Evolutionary conservation across 2,888 invertebrate genomes (phyloP).

Genomic region (Aphrophora alni): DNA sequence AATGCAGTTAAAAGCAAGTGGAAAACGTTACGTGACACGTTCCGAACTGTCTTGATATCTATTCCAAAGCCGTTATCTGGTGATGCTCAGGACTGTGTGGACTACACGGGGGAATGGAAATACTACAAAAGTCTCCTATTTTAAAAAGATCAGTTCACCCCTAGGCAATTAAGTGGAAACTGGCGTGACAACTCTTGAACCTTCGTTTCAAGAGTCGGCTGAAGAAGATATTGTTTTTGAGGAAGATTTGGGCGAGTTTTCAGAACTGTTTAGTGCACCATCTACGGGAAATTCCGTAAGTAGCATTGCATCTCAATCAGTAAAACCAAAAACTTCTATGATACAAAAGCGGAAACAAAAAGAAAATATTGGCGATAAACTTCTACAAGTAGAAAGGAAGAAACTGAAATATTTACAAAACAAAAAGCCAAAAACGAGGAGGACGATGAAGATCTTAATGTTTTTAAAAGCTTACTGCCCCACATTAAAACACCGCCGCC

Average conservation of each 20-base stretch:
- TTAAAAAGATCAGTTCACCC: too few relatives aligned
- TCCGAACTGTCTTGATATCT: too few relatives aligned
- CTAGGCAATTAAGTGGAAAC: slow-evolving; percentile 22
- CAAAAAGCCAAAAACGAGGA: neutral
- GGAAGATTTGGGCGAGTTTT: slow-evolving; percentile 6
- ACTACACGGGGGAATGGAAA: too few relatives aligned
- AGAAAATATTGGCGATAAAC: too few relatives aligned
- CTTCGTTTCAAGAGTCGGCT: slow-evolving; percentile 6
- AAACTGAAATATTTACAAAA: slow-evolving; percentile 10
- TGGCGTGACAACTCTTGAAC: slow-evolving; percentile 4
- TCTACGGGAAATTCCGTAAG: neutral
- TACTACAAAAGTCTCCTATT: too few relatives aligned
- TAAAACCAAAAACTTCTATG: too few relatives aligned
- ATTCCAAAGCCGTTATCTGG: neutral
- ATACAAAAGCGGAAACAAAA: too few relatives aligned
- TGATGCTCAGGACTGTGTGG: too few relatives aligned
- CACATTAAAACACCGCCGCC: neutral
- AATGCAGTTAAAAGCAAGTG: too few relatives aligned
- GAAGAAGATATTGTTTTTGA: slow-evolving; percentile 13
- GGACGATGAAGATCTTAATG: neutral
- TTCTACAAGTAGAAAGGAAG: too few relatives aligned
- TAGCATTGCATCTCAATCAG: neutral
- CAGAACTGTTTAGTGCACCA: neutral
- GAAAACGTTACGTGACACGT: neutral
- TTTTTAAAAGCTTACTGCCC: neutral